phyloP scores from a whole-genome alignment of 2,113 vertebrate genomes.

The Acanthochromis polyacanthus region DNA sequence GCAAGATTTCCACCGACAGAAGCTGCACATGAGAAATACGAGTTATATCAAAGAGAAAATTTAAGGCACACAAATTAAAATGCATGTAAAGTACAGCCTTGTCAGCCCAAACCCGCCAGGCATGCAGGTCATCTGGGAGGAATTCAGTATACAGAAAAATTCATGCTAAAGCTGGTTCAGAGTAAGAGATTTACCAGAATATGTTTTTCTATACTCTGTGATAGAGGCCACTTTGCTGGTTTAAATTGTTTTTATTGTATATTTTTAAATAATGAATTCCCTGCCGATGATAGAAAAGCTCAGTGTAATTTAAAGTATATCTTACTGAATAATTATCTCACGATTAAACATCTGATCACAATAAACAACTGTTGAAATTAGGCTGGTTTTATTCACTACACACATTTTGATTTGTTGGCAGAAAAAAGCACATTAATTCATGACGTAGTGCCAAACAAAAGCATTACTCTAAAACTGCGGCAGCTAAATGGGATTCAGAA shows the following conservation, averaged over 20 bases:
- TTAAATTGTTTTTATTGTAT: slow-evolving; percentile 1
- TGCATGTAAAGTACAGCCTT: slow-evolving; percentile 22
- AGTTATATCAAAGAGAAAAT: slow-evolving; percentile 50
- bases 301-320: background rate
- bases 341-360: too few species aligned
- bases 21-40: slow-evolving; percentile 36
- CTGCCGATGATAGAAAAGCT: background rate
- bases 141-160: background rate
- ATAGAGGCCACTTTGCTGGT: slow-evolving; percentile 2
- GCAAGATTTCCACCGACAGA: slow-evolving; percentile 26
- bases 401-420: too few species aligned
- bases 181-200: background rate
- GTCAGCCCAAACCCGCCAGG: slow-evolving; percentile 20
- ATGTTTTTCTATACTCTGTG: background rate
- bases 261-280: background rate
- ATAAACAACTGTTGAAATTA: too few species aligned
- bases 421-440: too few species aligned
- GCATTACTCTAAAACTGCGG: too few species aligned
- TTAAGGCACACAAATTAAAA: slow-evolving; percentile 44
- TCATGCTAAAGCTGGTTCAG: slow-evolving; percentile 1
- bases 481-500: too few species aligned
- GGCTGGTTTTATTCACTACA: too few species aligned
- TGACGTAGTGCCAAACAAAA: too few species aligned
- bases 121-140: slow-evolving; percentile 15
- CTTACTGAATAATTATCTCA: background rate